A percentile compares a stretch with the other conserved stretches of the same genome.
These are phyloP conservation scores for Galagoides demidoff DNA, from an alignment of 2,797 vertebrate species.

Conservation along the genomic window DNA sequence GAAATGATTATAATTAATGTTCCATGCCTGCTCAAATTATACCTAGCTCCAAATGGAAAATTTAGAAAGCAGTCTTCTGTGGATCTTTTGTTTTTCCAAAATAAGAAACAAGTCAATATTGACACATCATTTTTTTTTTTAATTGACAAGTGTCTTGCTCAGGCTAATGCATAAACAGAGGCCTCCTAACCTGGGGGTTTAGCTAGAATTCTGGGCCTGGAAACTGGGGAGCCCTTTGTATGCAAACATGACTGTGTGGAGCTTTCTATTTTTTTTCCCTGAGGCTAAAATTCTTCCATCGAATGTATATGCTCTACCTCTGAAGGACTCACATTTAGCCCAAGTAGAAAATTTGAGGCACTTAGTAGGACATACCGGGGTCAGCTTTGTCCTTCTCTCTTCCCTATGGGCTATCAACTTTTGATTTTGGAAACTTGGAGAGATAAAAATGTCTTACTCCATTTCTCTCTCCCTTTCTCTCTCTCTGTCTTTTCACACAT, in stretches of 20 bases:
- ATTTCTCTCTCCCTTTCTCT: neutral
- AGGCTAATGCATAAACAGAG: neutral
- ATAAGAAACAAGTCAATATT: neutral
- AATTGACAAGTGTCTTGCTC: slow-evolving; percentile 5
- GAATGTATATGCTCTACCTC: neutral
- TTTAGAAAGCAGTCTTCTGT: slow-evolving; percentile 9
- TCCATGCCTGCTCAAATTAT: neutral
- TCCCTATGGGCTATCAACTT: neutral
- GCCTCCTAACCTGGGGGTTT: neutral
- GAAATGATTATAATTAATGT: neutral
- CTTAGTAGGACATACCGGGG: neutral
- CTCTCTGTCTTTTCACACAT: neutral
- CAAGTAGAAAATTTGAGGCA: neutral
- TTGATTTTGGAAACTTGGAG: neutral
- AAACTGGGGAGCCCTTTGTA: neutral
- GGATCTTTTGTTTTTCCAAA: neutral
- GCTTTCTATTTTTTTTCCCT: neutral
- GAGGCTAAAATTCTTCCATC: neutral
- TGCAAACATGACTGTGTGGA: neutral
- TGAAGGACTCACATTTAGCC: neutral
- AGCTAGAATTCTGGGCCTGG: neutral
- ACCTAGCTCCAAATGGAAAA: neutral
- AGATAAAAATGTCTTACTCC: neutral
- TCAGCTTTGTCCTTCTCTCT: neutral
- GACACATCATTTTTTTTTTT: neutral